These are phyloP conservation scores for Philhelius pedissequus DNA, from an alignment of 2,888 invertebrate species.

Conservation along the genomic window DNA sequence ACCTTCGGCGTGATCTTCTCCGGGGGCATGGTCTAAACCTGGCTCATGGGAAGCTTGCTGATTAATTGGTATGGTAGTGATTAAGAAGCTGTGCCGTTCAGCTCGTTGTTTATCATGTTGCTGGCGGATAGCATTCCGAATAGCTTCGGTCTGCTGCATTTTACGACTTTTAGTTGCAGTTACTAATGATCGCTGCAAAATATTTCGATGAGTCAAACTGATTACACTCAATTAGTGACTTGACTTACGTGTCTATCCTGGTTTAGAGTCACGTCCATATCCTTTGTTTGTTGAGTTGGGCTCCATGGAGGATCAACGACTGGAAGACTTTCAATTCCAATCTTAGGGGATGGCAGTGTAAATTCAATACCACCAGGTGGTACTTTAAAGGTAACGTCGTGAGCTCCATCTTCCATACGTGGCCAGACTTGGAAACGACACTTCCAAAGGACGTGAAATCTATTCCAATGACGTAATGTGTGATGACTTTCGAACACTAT, in stretches of 20 bases:
- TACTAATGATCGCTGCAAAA: conserved; percentile 90
- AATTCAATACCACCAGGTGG: conserved; percentile 99
- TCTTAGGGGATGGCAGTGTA: conserved; percentile 98
- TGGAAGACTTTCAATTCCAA: conserved; percentile 95
- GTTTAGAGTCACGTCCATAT: conserved; percentile 98
- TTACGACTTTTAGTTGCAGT: conserved; percentile 99
- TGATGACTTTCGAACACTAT: neutral
- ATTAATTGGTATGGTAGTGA: conserved; percentile 97
- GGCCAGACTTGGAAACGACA: conserved; percentile 99
- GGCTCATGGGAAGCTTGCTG: conserved; percentile 98
- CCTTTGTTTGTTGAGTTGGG: conserved; percentile 98
- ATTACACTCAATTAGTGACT: conserved; percentile 74
- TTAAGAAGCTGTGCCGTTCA: conserved; percentile 96
- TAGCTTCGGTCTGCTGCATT: conserved; percentile 99
- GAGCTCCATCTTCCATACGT: conserved; percentile 98
- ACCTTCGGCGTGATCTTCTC: conserved; percentile 93
- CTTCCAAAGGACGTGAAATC: conserved; percentile 97
- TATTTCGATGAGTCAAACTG: neutral
- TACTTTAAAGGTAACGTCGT: conserved; percentile 94
- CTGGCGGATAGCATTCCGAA: conserved; percentile 95
- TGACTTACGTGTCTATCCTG: conserved; percentile 94
- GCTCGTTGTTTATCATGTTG: conserved; percentile 96
- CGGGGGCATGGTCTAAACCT: conserved; percentile 89
- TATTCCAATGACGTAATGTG: conserved; percentile 70
- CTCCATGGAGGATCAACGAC: conserved; percentile 99